Percentiles rank a stretch among this genome's conserved stretches.
These are phyloP conservation scores for Heliopora coerulea DNA, from an alignment of 92 coral and sea anemone species.

Conservation along the genomic window DNA sequence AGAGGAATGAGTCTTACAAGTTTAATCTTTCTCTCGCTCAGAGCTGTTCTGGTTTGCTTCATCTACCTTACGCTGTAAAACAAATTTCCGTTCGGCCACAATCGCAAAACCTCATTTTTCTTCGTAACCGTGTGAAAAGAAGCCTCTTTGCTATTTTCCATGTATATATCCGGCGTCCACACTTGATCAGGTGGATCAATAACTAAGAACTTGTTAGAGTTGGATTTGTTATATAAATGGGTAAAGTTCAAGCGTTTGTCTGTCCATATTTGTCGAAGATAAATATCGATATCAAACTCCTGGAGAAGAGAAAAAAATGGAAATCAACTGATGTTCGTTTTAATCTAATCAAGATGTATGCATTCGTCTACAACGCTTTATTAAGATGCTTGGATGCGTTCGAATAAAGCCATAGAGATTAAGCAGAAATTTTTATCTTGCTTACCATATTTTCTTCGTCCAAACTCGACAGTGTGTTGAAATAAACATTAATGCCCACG, in stretches of 20 bases:
- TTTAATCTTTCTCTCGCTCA: too few relatives aligned
- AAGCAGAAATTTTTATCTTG: neutral
- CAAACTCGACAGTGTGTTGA: constrained; percentile 33
- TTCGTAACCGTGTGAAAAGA: constrained; percentile 72
- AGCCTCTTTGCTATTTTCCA: constrained; percentile 70
- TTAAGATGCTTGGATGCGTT: too few relatives aligned
- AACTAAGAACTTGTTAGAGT: neutral
- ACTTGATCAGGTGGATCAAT: constrained; percentile 52
- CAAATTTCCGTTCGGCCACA: constrained; percentile 74
- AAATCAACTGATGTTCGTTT: too few relatives aligned
- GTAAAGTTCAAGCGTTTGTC: constrained; percentile 27
- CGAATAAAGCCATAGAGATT: too few relatives aligned
- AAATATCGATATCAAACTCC: constrained; percentile 32
- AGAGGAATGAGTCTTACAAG: neutral
- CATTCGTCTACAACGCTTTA: too few relatives aligned
- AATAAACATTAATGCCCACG: constrained; percentile 25
- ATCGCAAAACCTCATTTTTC: constrained; percentile 60
- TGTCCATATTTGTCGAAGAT: constrained; percentile 24
- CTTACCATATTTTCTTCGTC: constrained; percentile 39
- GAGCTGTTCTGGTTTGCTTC: too few relatives aligned
- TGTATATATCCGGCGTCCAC: constrained; percentile 80
- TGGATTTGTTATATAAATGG: neutral
- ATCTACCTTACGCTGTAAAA: constrained; percentile 69
- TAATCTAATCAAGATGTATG: too few relatives aligned
- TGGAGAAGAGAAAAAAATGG: too few relatives aligned